A percentile compares a stretch with the other conserved stretches of the same genome.
These are phyloP conservation scores for Sebastolobus alascanus DNA, from an alignment of 2,797 vertebrate species.

Conservation along the genomic window DNA sequence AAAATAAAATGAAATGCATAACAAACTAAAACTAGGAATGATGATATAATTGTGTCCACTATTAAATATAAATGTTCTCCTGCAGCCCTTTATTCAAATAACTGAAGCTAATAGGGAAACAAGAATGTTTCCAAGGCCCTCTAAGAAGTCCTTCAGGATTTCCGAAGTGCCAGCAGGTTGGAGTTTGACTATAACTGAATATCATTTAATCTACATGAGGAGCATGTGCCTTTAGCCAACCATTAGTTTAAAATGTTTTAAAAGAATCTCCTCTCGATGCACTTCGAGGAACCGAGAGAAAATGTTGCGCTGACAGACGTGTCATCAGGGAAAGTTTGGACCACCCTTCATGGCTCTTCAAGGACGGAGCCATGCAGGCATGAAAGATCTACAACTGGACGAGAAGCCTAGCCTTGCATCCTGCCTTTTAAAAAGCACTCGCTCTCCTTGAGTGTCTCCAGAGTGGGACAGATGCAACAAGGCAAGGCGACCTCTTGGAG, in stretches of 20 bases:
- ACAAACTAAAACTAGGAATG: conserved; percentile 5
- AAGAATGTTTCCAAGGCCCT: conserved; percentile 39
- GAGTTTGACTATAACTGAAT: conserved; percentile 56
- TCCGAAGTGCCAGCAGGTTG: conserved; percentile 61
- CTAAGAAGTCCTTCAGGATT: conserved; percentile 39
- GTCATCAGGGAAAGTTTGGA: conserved; percentile 62
- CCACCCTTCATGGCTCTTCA: conserved; percentile 77
- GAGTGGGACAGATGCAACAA: conserved; percentile 78
- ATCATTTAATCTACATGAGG: conserved; percentile 57
- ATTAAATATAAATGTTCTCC: conserved; percentile 34
- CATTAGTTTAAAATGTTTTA: conserved; percentile 25
- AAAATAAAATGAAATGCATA: conserved; percentile 11
- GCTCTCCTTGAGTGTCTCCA: conserved; percentile 81
- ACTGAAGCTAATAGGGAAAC: conserved; percentile 35
- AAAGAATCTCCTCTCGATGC: conserved; percentile 22
- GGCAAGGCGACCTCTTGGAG: conserved; percentile 69
- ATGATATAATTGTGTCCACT: conserved; percentile 34
- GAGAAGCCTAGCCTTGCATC: conserved; percentile 75
- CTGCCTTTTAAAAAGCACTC: conserved; percentile 73
- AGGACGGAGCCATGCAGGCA: conserved; percentile 72
- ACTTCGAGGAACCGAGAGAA: conserved; percentile 42
- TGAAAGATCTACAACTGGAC: conserved; percentile 75
- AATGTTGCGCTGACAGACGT: conserved; percentile 62
- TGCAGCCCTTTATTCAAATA: conserved; percentile 54
- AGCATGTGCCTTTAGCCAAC: conserved; percentile 39